Conservation (phyloP, 2,888 invertebrate species). For the Drosophila seclusa region DNA sequence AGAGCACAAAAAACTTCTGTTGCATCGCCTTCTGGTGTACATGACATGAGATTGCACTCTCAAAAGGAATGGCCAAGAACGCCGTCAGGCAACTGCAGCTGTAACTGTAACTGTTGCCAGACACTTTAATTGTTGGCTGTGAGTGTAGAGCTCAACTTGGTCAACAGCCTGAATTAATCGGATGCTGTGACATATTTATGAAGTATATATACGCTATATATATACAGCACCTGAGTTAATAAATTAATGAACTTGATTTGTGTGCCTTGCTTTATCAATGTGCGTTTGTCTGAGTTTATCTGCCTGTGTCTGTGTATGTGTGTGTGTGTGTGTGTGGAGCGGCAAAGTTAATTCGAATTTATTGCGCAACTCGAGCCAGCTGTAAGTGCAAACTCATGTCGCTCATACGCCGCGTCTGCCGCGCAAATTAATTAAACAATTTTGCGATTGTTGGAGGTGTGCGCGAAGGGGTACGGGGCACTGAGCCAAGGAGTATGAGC, state of each 20-base stretch:
- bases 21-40: conserved; percentile 11
- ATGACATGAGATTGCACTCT: conserved; percentile 52
- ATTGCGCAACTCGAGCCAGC: conserved; percentile 47
- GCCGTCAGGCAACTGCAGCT: conserved; percentile 27
- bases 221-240: conserved; percentile 30
- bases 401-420: conserved; percentile 43
- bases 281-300: conserved; percentile 25
- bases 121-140: not conserved
- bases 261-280: conserved; percentile 10
- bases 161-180: conserved; percentile 10
- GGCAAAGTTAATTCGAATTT: conserved; percentile 74
- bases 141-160: conserved; percentile 11
- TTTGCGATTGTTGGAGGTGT: conserved; percentile 35
- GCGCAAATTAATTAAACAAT: conserved; percentile 56
- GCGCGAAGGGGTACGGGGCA: not conserved
- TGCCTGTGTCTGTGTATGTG: conserved; percentile 26
- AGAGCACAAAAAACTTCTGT: conserved; percentile 25
- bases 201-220: conserved; percentile 13
- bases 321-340: conserved; percentile 12
- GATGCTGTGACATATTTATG: conserved; percentile 31
- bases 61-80: conserved; percentile 7
- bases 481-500: not conserved
- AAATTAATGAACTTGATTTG: conserved; percentile 53
- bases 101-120: conserved; percentile 3
- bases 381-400: conserved; percentile 71